Conservation (phyloP, 2,113 vertebrate species). For the Spea multiplicata region DNA sequence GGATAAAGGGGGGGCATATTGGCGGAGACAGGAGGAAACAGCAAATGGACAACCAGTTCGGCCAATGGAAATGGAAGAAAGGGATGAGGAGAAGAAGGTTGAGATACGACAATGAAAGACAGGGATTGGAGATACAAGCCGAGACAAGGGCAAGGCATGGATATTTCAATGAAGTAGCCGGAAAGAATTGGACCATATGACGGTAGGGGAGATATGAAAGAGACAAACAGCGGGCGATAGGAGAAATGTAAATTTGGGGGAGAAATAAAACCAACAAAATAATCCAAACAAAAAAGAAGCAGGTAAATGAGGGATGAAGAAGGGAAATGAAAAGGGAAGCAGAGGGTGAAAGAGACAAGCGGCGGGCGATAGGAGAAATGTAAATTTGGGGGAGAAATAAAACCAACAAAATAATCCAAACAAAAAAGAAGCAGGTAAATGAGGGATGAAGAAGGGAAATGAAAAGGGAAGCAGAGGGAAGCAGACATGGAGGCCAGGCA, state of each 20-base stretch:
- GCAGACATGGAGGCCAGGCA: constrained; percentile 25
- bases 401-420: background rate
- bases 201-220: background rate
- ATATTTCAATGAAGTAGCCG: too few relatives aligned
- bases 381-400: background rate
- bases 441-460: background rate
- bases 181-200: background rate
- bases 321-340: constrained; percentile 2
- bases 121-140: constrained; percentile 40
- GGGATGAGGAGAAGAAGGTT: constrained; percentile 56
- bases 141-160: background rate
- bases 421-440: background rate
- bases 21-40: constrained; percentile 54
- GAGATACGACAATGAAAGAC: constrained; percentile 50
- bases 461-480: background rate
- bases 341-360: background rate
- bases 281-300: background rate
- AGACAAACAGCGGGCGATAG: too few relatives aligned
- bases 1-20: constrained; percentile 36
- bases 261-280: background rate
- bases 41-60: constrained; percentile 37
- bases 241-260: background rate
- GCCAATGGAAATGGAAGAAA: constrained; percentile 51
- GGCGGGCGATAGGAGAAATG: too few relatives aligned
- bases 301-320: background rate